Percentiles rank a stretch among this genome's conserved stretches.
phyloP scores from a whole-genome alignment of 2,888 invertebrate genomes.

The Arctia plantaginis region DNA sequence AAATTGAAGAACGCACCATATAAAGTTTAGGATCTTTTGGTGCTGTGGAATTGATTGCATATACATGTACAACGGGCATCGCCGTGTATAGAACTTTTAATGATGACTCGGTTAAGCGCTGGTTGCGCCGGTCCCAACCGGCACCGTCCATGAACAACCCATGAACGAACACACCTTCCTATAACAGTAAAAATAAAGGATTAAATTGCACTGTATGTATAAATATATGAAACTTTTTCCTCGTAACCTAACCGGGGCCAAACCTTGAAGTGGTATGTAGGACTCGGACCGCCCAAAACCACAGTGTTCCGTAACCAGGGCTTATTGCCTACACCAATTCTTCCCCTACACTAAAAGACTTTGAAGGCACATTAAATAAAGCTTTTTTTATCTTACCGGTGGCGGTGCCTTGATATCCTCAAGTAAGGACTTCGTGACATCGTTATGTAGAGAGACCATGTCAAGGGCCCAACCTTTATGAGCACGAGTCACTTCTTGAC shows the following conservation, averaged over 20 bases:
- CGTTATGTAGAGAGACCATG: conserved; percentile 93
- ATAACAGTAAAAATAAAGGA: conserved; percentile 26
- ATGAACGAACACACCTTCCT: conserved; percentile 94
- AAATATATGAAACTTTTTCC: neutral
- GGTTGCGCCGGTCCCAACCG: conserved; percentile 93
- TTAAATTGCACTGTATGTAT: neutral
- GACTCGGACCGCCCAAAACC: neutral
- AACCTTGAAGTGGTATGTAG: too few relatives aligned
- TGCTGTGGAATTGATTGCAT: conserved; percentile 91
- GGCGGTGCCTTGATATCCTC: conserved; percentile 92
- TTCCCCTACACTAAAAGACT: neutral
- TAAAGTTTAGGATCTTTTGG: conserved; percentile 91
- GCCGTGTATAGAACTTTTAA: conserved; percentile 93
- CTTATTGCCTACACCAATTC: too few relatives aligned
- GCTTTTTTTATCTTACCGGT: conserved; percentile 67
- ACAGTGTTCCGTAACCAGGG: neutral
- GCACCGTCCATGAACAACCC: conserved; percentile 95
- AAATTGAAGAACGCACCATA: conserved; percentile 80
- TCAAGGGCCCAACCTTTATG: conserved; percentile 97
- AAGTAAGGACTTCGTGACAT: conserved; percentile 87
- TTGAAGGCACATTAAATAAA: neutral
- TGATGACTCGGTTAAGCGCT: conserved; percentile 90
- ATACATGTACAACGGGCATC: conserved; percentile 93
- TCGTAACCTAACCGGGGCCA: too few relatives aligned
- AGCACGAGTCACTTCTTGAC: conserved; percentile 95